These are phyloP conservation scores for Meta bourneti DNA, from an alignment of 2,888 invertebrate genomes.

Conservation along the genomic window DNA sequence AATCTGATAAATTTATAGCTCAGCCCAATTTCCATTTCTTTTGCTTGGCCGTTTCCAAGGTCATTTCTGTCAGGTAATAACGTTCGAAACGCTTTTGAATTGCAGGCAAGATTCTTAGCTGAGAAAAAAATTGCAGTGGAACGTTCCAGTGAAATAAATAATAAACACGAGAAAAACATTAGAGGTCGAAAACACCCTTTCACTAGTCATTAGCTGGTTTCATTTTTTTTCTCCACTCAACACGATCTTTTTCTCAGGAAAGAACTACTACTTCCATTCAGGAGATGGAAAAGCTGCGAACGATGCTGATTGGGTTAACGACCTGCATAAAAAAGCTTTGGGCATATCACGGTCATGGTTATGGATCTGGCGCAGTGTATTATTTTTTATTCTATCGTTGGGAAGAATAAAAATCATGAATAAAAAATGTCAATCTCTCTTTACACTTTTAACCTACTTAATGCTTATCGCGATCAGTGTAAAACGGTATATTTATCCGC, in stretches of 20 bases:
- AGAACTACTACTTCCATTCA: conserved; percentile 32
- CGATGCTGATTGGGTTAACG: conserved; percentile 54
- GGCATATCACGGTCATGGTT: conserved; percentile 66
- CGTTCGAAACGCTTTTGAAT: conserved; percentile 56
- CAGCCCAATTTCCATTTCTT: background rate
- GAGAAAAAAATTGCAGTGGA: conserved; percentile 26
- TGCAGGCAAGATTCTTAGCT: conserved; percentile 20
- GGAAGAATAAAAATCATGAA: conserved; percentile 26
- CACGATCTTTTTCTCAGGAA: background rate
- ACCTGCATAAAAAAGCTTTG: conserved; percentile 33
- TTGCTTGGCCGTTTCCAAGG: conserved; percentile 39
- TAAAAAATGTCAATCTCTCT: conserved; percentile 39
- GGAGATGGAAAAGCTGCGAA: conserved; percentile 38
- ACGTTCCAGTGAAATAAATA: background rate
- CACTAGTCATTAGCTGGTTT: conserved; percentile 47
- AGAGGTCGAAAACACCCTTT: conserved; percentile 31
- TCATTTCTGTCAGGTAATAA: conserved; percentile 59
- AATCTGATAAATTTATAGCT: conserved; percentile 4
- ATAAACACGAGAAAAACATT: conserved; percentile 22
- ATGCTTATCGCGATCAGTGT: conserved; percentile 47
- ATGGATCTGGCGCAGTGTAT: conserved; percentile 40
- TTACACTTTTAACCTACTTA: conserved; percentile 71
- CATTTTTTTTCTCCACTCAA: conserved; percentile 29
- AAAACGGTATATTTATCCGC: conserved; percentile 70
- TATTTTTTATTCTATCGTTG: conserved; percentile 10